These are phyloP conservation scores for Siderastrea siderea DNA, from an alignment of 92 coral and sea anemone genomes.

Conservation along the genomic window DNA sequence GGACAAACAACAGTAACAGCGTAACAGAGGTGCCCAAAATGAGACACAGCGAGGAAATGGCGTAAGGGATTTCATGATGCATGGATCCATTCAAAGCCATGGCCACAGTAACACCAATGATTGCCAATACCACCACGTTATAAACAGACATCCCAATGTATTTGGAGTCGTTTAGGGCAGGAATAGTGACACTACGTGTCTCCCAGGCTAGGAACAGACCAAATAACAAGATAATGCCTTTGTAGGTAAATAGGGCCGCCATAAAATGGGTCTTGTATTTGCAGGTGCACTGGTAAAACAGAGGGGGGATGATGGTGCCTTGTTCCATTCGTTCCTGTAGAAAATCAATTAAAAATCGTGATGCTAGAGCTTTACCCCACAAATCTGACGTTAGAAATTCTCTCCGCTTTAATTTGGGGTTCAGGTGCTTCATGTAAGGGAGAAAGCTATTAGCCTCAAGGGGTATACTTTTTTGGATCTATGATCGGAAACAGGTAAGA, in stretches of 20 bases:
- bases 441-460: too few species aligned
- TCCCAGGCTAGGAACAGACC: slow-evolving; percentile 97
- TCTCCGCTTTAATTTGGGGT: too few species aligned
- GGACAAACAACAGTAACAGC: slow-evolving; percentile 86
- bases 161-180: slow-evolving; percentile 95
- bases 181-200: slow-evolving; percentile 88
- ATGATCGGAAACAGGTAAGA: too few species aligned
- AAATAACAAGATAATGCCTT: slow-evolving; percentile 85
- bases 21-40: slow-evolving; percentile 89
- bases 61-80: slow-evolving; percentile 78
- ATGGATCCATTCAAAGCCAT: slow-evolving; percentile 83
- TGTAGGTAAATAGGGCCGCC: slow-evolving; percentile 77
- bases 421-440: too few species aligned
- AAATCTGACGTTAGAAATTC: too few species aligned
- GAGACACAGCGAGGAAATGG: slow-evolving; percentile 84
- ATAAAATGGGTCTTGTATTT: slow-evolving; percentile 73
- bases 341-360: too few species aligned
- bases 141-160: slow-evolving; percentile 97
- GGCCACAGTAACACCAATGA: slow-evolving; percentile 86
- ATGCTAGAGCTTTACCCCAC: neutral
- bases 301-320: slow-evolving; percentile 80
- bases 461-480: too few species aligned
- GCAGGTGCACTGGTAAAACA: slow-evolving; percentile 84
- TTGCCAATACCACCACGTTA: slow-evolving; percentile 90
- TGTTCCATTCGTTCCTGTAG: slow-evolving; percentile 60